phyloP scores from a whole-genome alignment of 2,113 vertebrate species.

The Illadopsis cleaveri region DNA sequence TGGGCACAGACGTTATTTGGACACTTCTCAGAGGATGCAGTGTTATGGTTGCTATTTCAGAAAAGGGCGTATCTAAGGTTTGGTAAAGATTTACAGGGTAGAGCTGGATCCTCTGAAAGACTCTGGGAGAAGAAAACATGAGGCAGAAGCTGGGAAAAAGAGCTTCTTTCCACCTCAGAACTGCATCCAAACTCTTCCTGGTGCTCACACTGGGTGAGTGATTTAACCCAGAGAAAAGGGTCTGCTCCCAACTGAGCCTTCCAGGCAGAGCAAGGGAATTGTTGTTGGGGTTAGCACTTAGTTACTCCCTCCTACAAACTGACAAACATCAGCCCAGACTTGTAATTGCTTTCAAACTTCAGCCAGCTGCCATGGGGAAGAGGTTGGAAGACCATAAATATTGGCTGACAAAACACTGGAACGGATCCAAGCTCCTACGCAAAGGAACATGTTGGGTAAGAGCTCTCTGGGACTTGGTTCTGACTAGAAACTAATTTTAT shows the following conservation, averaged over 20 bases:
- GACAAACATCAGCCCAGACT: constrained; percentile 38
- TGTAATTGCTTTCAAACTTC: constrained; percentile 35
- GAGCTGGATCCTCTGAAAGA: not conserved
- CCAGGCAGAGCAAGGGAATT: not conserved
- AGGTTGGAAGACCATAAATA: constrained; percentile 18
- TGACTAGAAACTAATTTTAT: not conserved
- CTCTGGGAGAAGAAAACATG: not conserved
- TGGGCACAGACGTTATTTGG: not conserved
- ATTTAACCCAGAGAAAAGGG: not conserved
- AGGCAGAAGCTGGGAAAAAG: not conserved
- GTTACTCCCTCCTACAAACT: constrained; percentile 16
- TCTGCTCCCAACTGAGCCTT: not conserved
- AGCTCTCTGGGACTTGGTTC: not conserved
- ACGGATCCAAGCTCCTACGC: not conserved
- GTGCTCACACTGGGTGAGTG: not conserved
- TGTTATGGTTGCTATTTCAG: not conserved
- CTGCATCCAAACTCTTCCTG: not conserved
- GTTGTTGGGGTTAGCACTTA: constrained; percentile 18
- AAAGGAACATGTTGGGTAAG: constrained; percentile 29
- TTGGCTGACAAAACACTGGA: constrained; percentile 38
- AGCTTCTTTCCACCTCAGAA: not conserved
- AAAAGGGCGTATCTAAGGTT: not conserved
- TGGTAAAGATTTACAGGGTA: not conserved
- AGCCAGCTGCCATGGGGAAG: constrained; percentile 18
- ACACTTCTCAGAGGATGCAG: not conserved